phyloP scores from a whole-genome alignment of 2,888 invertebrate species.

The Ditylenchus weischeri region DNA sequence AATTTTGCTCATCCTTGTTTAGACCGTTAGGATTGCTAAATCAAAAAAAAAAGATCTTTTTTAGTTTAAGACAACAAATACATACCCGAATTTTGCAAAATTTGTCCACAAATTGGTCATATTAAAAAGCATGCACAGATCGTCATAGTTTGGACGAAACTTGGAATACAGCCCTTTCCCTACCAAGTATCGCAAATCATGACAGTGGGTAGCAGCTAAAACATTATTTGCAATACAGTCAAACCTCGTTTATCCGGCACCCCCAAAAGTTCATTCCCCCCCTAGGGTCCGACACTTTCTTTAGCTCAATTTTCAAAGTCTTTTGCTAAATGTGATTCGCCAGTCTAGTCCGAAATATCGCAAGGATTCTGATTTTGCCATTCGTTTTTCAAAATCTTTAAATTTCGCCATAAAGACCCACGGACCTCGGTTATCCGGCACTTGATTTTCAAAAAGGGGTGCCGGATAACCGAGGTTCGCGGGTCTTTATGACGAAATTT shows the following conservation, averaged over 20 bases:
- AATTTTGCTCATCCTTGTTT: conserved; percentile 5
- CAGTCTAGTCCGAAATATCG: too few species aligned
- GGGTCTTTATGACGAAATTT: too few species aligned
- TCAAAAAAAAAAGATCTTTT: background rate
- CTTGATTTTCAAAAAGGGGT: background rate
- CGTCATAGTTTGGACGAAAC: conserved; percentile 43
- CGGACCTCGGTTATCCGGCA: too few species aligned
- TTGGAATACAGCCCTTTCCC: conserved; percentile 45
- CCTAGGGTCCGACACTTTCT: too few species aligned
- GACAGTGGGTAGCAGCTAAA: conserved; percentile 48
- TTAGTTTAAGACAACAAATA: background rate
- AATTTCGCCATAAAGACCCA: too few species aligned
- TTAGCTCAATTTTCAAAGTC: too few species aligned
- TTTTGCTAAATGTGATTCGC: too few species aligned
- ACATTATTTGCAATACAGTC: background rate
- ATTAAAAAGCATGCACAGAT: conserved; percentile 41
- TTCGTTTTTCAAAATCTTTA: too few species aligned
- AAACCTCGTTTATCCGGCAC: too few species aligned
- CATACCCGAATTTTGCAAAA: conserved; percentile 49
- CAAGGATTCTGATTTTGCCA: too few species aligned
- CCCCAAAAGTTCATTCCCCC: too few species aligned
- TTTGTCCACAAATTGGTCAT: conserved; percentile 46
- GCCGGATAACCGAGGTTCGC: background rate
- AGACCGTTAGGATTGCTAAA: conserved; percentile 31
- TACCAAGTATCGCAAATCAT: conserved; percentile 49